Conservation (phyloP, 2,113 vertebrate genomes). For the Rhinolophus ferrumequinum region DNA sequence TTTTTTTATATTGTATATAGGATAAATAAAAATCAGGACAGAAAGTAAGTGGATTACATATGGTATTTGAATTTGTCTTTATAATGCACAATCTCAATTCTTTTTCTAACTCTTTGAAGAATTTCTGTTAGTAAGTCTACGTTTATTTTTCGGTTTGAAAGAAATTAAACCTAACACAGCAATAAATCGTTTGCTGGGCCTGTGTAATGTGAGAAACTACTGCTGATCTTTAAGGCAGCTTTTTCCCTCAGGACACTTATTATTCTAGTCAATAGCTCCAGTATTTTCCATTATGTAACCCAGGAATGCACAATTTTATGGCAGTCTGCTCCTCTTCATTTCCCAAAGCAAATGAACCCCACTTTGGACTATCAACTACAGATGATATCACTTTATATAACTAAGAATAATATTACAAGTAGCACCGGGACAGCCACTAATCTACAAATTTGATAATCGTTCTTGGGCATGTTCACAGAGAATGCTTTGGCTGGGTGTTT, state of each 20-base stretch:
- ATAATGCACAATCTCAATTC: not conserved
- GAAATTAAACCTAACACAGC: not conserved
- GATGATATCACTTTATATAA: constrained; percentile 66
- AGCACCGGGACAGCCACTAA: constrained; percentile 36
- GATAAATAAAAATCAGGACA: not conserved
- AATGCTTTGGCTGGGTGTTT: not conserved
- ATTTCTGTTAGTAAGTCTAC: not conserved
- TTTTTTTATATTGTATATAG: not conserved
- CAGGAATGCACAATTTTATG: constrained; percentile 53
- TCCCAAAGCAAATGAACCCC: constrained; percentile 69
- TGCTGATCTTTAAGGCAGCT: not conserved
- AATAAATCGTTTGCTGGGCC: constrained; percentile 42
- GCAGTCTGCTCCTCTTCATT: constrained; percentile 61
- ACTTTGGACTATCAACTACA: constrained; percentile 51
- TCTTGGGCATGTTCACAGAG: not conserved
- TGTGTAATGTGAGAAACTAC: constrained; percentile 34
- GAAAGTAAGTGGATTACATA: not conserved
- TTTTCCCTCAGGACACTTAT: constrained; percentile 5
- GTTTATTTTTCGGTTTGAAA: constrained; percentile 38
- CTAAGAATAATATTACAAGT: constrained; percentile 29
- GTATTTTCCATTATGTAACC: constrained; percentile 41
- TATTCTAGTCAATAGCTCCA: not conserved
- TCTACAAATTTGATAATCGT: constrained; percentile 40
- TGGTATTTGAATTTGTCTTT: not conserved
- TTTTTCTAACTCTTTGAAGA: constrained; percentile 42